phyloP scores from a whole-genome alignment of 2,113 vertebrate species.

The Fregetta grallaria region DNA sequence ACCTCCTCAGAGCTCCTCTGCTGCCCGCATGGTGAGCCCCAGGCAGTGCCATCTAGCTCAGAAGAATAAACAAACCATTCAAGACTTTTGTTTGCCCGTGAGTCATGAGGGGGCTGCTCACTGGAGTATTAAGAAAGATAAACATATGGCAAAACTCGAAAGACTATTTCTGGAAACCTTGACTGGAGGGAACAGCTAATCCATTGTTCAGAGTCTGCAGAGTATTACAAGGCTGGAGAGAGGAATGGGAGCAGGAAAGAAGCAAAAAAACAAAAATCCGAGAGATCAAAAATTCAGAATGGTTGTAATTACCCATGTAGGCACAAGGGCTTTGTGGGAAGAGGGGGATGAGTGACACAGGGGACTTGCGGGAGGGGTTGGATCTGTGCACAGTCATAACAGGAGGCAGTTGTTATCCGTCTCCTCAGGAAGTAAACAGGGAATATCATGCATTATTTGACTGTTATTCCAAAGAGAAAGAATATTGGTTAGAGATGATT shows the following conservation, averaged over 20 bases:
- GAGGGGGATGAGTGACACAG: neutral
- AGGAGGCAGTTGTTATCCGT: neutral
- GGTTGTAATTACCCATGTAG: slow-evolving; percentile 34
- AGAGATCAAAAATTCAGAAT: slow-evolving; percentile 53
- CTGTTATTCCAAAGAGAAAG: neutral
- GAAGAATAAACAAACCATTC: slow-evolving; percentile 72
- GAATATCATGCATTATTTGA: neutral
- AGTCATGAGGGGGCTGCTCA: slow-evolving; percentile 72
- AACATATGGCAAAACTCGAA: slow-evolving; percentile 74
- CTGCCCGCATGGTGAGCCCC: slow-evolving; percentile 6
- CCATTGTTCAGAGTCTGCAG: slow-evolving; percentile 69
- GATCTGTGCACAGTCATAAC: neutral
- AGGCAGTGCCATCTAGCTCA: slow-evolving; percentile 41
- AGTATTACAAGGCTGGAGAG: slow-evolving; percentile 49
- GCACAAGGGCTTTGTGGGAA: slow-evolving; percentile 19
- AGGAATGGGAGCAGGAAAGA: slow-evolving; percentile 32
- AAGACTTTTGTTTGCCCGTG: slow-evolving; percentile 66
- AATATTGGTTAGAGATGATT: neutral
- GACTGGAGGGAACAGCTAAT: slow-evolving; percentile 72
- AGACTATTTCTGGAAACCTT: slow-evolving; percentile 75
- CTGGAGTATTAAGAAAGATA: slow-evolving; percentile 75
- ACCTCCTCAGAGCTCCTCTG: slow-evolving; percentile 31
- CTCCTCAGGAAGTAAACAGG: slow-evolving; percentile 41
- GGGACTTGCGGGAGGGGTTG: neutral
- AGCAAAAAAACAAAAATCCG: neutral